Conservation (phyloP, 2,113 vertebrate genomes). For the Ctenodactylus gundi region DNA sequence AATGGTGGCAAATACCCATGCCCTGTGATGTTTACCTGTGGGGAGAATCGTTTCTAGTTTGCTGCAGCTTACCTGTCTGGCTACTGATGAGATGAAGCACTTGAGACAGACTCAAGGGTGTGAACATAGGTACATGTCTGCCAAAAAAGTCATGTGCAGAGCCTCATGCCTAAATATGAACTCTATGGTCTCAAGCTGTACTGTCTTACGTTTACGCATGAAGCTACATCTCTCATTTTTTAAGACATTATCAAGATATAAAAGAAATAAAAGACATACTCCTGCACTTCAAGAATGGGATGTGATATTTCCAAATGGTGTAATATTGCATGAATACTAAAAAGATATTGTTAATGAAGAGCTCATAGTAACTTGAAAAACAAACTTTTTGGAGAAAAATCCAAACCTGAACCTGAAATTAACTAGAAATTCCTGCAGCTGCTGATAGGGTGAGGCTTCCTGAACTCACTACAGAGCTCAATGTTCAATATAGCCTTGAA, state of each 20-base stretch:
- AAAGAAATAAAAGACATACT: neutral
- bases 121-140: neutral
- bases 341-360: neutral
- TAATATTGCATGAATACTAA: neutral
- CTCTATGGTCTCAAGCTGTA: neutral
- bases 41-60: neutral
- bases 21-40: neutral
- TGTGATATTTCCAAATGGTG: neutral
- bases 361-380: neutral
- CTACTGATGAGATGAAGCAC: neutral
- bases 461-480: no score
- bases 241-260: neutral
- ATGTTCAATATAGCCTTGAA: no score
- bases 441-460: rapidly evolving
- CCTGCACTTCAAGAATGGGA: neutral
- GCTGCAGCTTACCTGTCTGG: neutral
- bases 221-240: neutral
- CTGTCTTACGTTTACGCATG: neutral
- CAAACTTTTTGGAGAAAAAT: neutral
- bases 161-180: neutral
- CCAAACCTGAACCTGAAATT: neutral
- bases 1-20: neutral
- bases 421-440: neutral
- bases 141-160: neutral
- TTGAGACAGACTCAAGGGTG: neutral